These are phyloP conservation scores for Temnothorax ravouxi DNA, from an alignment of 2,888 invertebrate genomes.

Conservation along the genomic window DNA sequence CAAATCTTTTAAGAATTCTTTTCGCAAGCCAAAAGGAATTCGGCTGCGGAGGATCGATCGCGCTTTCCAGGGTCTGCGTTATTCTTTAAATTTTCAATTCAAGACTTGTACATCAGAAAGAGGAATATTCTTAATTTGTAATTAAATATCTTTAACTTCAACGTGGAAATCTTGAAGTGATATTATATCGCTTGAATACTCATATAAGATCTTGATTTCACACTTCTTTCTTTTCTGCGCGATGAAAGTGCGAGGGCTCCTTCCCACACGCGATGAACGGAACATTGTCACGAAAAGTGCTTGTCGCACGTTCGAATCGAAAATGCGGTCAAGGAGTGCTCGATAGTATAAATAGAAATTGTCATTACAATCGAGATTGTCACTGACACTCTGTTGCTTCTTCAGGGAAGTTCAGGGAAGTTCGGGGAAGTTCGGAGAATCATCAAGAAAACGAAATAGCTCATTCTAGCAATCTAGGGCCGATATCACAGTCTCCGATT, in stretches of 20 bases:
- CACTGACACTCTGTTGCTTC: not conserved
- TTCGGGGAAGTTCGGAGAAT: not conserved
- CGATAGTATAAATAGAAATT: not conserved
- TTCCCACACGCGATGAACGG: not conserved
- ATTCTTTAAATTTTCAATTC: not conserved
- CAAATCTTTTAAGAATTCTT: not conserved
- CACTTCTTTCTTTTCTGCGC: too few species aligned
- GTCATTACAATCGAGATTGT: not conserved
- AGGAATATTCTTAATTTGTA: too few species aligned
- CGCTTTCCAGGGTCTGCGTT: not conserved
- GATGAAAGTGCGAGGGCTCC: not conserved
- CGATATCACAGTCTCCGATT: too few species aligned
- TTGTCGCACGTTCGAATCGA: not conserved
- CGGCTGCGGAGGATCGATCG: not conserved
- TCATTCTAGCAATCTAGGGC: not conserved
- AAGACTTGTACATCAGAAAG: not conserved
- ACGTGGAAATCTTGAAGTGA: too few species aligned
- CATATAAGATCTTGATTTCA: too few species aligned
- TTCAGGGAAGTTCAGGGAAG: too few species aligned
- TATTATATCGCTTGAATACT: too few species aligned
- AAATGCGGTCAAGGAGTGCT: not conserved
- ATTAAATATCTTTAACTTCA: too few species aligned
- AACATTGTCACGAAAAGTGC: slow-evolving; percentile 11
- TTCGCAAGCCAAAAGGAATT: not conserved
- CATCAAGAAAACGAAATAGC: not conserved